A percentile compares a stretch with the other conserved stretches of the same genome.
Evolutionary conservation across 1,140 invertebrate species (phyloP).

Genomic region (Brachionus plicatilis): DNA sequence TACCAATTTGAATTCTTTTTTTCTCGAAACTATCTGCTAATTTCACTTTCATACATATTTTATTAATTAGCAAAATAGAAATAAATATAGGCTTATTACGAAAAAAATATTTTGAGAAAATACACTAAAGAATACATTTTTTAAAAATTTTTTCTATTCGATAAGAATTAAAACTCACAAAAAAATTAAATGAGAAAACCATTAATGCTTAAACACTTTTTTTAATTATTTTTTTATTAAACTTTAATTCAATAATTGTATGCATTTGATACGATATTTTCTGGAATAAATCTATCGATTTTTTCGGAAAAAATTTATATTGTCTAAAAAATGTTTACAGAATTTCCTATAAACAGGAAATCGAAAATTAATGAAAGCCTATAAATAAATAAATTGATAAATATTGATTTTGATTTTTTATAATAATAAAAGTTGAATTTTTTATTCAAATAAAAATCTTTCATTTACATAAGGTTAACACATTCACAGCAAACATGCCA

Average conservation of each 20-base stretch:
- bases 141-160: too few relatives aligned
- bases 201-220: not conserved
- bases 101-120: too few relatives aligned
- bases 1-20: not conserved
- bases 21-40: not conserved
- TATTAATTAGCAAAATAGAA: not conserved
- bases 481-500: too few relatives aligned
- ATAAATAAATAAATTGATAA: too few relatives aligned
- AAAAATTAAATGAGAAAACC: not conserved
- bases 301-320: not conserved
- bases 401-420: too few relatives aligned
- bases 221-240: not conserved
- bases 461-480: too few relatives aligned
- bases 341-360: not conserved
- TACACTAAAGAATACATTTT: too few relatives aligned
- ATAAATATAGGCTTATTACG: not conserved
- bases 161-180: not conserved
- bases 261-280: not conserved
- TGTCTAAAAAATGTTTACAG: not conserved
- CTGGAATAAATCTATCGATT: not conserved
- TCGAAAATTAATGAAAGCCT: too few relatives aligned
- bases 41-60: not conserved
- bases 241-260: too few relatives aligned
- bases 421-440: too few relatives aligned
- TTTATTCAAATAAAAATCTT: too few relatives aligned